Evolutionary conservation across 30 jellyfish, hydroid and myxozoan species (phyloP).

Genomic region (Phacellophora camtschatica): DNA sequence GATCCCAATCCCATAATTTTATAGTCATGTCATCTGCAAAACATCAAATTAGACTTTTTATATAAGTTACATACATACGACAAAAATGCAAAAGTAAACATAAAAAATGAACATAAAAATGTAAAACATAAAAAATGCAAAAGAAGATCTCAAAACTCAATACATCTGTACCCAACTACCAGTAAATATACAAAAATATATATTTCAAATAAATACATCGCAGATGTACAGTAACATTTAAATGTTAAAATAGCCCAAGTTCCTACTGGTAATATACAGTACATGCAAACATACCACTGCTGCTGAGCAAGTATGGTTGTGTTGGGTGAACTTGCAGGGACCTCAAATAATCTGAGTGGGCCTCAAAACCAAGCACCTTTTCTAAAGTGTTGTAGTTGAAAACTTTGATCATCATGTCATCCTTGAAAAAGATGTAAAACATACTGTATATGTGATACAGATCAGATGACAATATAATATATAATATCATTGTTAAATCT

Average conservation of each 20-base stretch:
- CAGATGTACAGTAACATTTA: too few species aligned
- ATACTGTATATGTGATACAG: background rate
- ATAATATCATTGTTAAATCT: background rate
- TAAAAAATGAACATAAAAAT: too few species aligned
- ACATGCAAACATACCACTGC: constrained; percentile 97
- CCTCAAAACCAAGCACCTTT: constrained; percentile 99
- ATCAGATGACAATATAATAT: background rate
- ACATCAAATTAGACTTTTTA: background rate
- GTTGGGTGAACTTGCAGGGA: constrained; percentile 98
- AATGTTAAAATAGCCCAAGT: too few species aligned
- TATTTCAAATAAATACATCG: too few species aligned
- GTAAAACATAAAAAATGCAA: too few species aligned
- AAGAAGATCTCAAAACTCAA: too few species aligned
- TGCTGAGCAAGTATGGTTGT: constrained; percentile 86
- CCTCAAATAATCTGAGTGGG: constrained; percentile 98
- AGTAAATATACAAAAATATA: too few species aligned
- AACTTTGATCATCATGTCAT: constrained; percentile 96
- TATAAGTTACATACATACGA: background rate
- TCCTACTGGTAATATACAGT: too few species aligned
- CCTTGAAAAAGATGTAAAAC: constrained; percentile 51
- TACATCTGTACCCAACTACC: too few species aligned
- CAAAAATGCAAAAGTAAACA: too few species aligned
- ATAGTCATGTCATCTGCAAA: constrained; percentile 96
- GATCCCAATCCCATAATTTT: constrained; percentile 99
- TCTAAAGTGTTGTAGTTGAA: constrained; percentile 97